phyloP scores from a whole-genome alignment of 2,113 vertebrate species.

The Rhinopithecus roxellana region DNA sequence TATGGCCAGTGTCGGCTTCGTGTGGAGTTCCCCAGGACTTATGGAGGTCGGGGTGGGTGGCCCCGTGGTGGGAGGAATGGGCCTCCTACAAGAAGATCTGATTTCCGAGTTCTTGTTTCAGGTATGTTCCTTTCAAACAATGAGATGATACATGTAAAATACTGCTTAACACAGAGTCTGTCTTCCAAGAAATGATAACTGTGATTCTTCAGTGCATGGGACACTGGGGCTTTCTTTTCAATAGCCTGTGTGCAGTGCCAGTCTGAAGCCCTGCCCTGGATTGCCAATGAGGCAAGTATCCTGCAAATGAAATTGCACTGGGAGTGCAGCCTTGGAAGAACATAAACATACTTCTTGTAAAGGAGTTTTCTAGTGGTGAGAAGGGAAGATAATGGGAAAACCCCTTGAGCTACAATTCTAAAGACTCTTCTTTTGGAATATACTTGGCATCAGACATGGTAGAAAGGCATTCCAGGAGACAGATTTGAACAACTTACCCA shows the following conservation, averaged over 20 bases:
- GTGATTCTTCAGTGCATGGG: neutral
- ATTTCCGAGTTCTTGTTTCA: slow-evolving; percentile 94
- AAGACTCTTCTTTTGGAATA: slow-evolving; percentile 53
- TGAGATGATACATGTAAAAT: slow-evolving; percentile 31
- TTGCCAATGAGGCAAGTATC: slow-evolving; percentile 31
- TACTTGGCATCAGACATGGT: slow-evolving; percentile 39
- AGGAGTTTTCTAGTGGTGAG: slow-evolving; percentile 36
- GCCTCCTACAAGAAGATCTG: slow-evolving; percentile 91
- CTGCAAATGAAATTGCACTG: slow-evolving; percentile 1
- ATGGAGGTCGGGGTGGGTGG: slow-evolving; percentile 81
- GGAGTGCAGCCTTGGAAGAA: slow-evolving; percentile 1
- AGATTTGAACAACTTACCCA: slow-evolving; percentile 24
- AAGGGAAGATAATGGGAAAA: neutral
- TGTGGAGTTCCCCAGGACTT: slow-evolving; percentile 93
- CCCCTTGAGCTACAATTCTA: slow-evolving; percentile 4
- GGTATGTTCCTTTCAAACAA: slow-evolving; percentile 82
- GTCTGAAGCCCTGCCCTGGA: neutral
- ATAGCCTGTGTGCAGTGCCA: neutral
- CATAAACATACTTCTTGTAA: slow-evolving; percentile 40
- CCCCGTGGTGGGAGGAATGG: slow-evolving; percentile 88
- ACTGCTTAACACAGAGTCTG: slow-evolving; percentile 50
- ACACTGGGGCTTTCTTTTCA: neutral
- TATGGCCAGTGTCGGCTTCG: slow-evolving; percentile 92
- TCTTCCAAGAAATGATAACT: neutral
- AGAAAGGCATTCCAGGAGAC: slow-evolving; percentile 48